Percentiles rank a stretch among this genome's conserved stretches.
Evolutionary conservation across 1,140 invertebrate species (phyloP).

Genomic region (Amyelois transitella): DNA sequence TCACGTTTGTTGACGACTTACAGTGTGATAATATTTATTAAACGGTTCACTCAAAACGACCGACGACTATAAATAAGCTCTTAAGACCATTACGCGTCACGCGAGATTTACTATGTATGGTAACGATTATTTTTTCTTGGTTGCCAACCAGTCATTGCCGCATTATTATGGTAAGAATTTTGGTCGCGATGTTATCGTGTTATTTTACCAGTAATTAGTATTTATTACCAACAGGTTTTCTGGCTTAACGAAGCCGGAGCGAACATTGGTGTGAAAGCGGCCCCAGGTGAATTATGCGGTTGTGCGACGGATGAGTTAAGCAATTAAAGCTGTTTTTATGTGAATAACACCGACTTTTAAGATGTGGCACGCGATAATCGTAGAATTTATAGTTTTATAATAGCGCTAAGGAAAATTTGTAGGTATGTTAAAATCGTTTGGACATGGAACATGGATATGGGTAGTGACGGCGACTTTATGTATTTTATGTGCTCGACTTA

Average conservation of each 20-base stretch:
- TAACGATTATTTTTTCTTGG: constrained; percentile 48
- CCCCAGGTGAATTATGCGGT: constrained; percentile 53
- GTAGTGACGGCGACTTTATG: background rate
- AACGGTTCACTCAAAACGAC: constrained; percentile 60
- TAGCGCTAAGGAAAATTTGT: constrained; percentile 13
- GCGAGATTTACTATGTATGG: constrained; percentile 65
- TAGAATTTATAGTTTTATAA: constrained; percentile 35
- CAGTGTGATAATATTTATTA: constrained; percentile 74
- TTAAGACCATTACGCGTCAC: constrained; percentile 61
- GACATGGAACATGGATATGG: background rate
- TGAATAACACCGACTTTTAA: constrained; percentile 30
- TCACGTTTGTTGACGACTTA: constrained; percentile 70
- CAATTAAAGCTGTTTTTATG: constrained; percentile 58
- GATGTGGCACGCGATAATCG: constrained; percentile 44
- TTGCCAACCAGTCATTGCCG: constrained; percentile 20
- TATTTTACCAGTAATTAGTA: constrained; percentile 71
- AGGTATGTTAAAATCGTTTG: constrained; percentile 9
- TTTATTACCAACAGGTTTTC: constrained; percentile 54
- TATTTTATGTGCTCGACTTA: background rate
- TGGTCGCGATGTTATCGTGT: constrained; percentile 57
- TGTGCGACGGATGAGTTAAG: constrained; percentile 47
- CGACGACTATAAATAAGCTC: constrained; percentile 62
- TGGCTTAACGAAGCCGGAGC: constrained; percentile 17
- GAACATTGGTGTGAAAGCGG: constrained; percentile 46
- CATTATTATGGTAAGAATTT: constrained; percentile 55